Conservation (phyloP, 2,797 vertebrate species). For the Urophycis tenuis region DNA sequence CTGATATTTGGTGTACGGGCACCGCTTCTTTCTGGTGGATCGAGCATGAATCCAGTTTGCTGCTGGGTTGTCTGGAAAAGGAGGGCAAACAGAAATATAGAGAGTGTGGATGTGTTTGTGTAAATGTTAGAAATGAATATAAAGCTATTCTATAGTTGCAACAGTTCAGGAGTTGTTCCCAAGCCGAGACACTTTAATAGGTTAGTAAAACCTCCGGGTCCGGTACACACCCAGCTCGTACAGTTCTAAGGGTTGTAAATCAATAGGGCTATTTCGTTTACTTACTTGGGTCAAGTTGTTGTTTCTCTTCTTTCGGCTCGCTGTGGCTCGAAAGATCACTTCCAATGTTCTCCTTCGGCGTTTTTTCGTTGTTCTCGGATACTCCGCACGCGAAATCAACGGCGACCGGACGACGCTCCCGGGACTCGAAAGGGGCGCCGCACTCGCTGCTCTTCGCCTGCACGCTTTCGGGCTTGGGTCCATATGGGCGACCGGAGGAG, state of each 20-base stretch:
- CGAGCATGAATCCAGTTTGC: conserved; percentile 99
- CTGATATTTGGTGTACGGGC: conserved; percentile 98
- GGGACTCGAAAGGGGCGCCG: conserved; percentile 68
- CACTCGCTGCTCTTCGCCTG: conserved; percentile 48
- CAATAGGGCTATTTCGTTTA: conserved; percentile 83
- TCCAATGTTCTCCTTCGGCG: conserved; percentile 74
- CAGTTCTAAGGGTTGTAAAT: conserved; percentile 92
- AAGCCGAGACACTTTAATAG: conserved; percentile 97
- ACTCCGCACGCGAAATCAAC: conserved; percentile 77
- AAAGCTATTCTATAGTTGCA: conserved; percentile 18
- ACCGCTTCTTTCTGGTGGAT: conserved; percentile 96
- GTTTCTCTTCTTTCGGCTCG: conserved; percentile 91
- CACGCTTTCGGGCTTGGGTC: conserved; percentile 79
- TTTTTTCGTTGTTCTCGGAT: conserved; percentile 69
- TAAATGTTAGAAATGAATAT: background rate
- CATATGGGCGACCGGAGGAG: conserved; percentile 73
- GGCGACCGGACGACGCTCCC: conserved; percentile 70
- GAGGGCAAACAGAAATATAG: background rate
- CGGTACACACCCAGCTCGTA: conserved; percentile 89
- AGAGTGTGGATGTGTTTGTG: conserved; percentile 14
- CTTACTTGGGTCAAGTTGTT: conserved; percentile 99
- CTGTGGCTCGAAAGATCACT: conserved; percentile 82
- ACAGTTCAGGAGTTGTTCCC: conserved; percentile 18
- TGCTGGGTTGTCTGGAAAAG: conserved; percentile 85
- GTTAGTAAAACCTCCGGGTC: conserved; percentile 98